These are phyloP conservation scores for Conopomorpha cramerella DNA, from an alignment of 1,140 invertebrate species.

Conservation along the genomic window DNA sequence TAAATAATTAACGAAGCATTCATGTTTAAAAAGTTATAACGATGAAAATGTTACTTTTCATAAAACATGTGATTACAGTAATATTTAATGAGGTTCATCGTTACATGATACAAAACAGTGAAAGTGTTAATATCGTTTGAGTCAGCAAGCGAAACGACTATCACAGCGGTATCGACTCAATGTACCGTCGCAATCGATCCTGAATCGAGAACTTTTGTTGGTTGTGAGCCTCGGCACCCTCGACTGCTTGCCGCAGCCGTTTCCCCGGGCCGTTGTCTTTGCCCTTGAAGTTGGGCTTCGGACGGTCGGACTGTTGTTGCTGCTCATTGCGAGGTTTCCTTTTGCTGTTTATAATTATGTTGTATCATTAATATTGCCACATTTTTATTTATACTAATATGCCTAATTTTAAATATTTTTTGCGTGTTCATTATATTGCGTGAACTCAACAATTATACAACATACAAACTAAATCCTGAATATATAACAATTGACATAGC, in stretches of 20 bases:
- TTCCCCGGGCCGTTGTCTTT: conserved; percentile 36
- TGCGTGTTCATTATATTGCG: no score
- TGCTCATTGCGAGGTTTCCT: conserved; percentile 36
- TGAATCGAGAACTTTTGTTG: conserved; percentile 16
- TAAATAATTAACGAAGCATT: no score
- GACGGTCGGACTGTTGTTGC: conserved; percentile 18
- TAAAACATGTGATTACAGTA: no score
- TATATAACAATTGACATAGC: no score
- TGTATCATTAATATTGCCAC: conserved; percentile 3
- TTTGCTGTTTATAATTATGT: conserved; percentile 30
- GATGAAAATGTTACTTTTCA: no score
- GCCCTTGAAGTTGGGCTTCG: conserved; percentile 23
- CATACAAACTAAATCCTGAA: no score
- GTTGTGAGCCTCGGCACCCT: conserved; percentile 26
- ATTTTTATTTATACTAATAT: no score
- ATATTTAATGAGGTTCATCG: no score
- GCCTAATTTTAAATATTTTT: no score
- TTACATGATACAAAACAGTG: no score
- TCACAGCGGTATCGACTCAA: conserved; percentile 1
- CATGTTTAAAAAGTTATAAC: no score
- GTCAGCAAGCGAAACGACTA: background rate
- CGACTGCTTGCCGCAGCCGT: conserved; percentile 27
- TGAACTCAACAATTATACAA: no score
- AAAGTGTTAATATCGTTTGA: background rate
- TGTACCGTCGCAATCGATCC: conserved; percentile 43